Base-by-base conservation (phyloP, 1,140 invertebrate genomes). In the Heterodera schachtii region DNA sequence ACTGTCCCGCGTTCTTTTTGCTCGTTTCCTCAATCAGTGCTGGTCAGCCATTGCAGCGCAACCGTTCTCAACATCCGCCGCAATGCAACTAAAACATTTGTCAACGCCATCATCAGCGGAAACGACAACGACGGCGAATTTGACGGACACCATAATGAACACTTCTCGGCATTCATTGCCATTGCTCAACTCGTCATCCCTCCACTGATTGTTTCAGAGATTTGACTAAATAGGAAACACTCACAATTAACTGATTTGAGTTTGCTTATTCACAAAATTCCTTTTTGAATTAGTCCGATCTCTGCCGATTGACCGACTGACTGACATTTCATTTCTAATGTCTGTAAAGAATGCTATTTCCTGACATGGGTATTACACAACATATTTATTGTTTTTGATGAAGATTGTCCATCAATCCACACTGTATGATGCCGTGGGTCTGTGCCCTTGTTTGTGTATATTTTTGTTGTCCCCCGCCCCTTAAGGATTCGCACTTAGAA, bases 151-250 rank as follows among this genome's bases (percentile, higher is more conserved):
- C 11, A 41, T 46, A 2, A 11, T 41, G n/a, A 46, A 41, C 41
- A 71, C 69, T 71, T 41, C 69, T 43, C 69, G 43, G 43, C 69
- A 64, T 64, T 64, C 57, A 64, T 64, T 64, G 19, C 57, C 57
- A 13, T 64, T 64, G 57, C 57, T 19, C 57, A 64, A 64, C 57
- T 64, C 57, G 5, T 64, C 11, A 64, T 5, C 49, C 49, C 5
- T 64, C 0, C 13, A 19, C 57, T 64, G 16, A 64, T 16, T 64
- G 11, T 19, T 19, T 19, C 57, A 64, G 16, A 13, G 57, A 64
- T 64, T 3, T 11, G 57, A 64, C 57, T 5, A 64, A 64, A 64
- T 19, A 64, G 13, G 57, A 2, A 64, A 52, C 49, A 11, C 6
- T 52, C 11, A 8, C 0, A 52, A 8, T 52, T 52, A 31, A 31